These are phyloP conservation scores for Lamellibrachia luymesi DNA, from an alignment of 1,140 invertebrate species.

Conservation along the genomic window DNA sequence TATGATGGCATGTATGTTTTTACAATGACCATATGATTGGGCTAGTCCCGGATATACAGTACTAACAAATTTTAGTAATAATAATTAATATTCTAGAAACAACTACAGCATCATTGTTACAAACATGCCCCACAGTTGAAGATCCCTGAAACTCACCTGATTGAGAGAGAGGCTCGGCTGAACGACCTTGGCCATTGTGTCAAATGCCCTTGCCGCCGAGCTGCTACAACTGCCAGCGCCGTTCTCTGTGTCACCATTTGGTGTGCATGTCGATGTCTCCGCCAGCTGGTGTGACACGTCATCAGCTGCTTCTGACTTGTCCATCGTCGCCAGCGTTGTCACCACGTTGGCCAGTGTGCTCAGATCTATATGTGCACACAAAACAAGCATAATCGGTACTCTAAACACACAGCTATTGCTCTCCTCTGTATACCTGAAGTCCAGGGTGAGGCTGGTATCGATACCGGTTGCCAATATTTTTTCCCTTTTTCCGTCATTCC, in stretches of 20 bases:
- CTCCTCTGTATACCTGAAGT: too few relatives aligned
- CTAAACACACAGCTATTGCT: too few relatives aligned
- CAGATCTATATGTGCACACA: conserved; percentile 48
- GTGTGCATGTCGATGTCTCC: neutral
- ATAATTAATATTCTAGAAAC: too few relatives aligned
- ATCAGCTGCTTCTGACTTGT: conserved; percentile 60
- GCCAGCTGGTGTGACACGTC: neutral
- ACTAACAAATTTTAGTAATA: too few relatives aligned
- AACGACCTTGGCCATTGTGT: conserved; percentile 70
- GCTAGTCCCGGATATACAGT: too few relatives aligned
- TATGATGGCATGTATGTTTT: too few relatives aligned
- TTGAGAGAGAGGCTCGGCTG: conserved; percentile 33
- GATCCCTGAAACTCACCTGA: neutral
- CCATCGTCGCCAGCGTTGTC: conserved; percentile 60
- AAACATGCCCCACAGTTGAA: neutral
- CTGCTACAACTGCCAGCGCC: conserved; percentile 13
- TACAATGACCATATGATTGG: too few relatives aligned
- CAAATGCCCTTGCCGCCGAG: conserved; percentile 69
- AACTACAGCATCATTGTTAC: neutral
- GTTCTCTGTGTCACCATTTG: conserved; percentile 55
- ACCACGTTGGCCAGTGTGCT: conserved; percentile 61
- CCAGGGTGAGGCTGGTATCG: too few relatives aligned
- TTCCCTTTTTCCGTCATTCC: too few relatives aligned
- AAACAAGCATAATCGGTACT: neutral
- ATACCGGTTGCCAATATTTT: too few relatives aligned